Percentiles rank a stretch among this genome's conserved stretches.
phyloP scores from a whole-genome alignment of 1,140 invertebrate species.

The Caenorhabditis remanei region DNA sequence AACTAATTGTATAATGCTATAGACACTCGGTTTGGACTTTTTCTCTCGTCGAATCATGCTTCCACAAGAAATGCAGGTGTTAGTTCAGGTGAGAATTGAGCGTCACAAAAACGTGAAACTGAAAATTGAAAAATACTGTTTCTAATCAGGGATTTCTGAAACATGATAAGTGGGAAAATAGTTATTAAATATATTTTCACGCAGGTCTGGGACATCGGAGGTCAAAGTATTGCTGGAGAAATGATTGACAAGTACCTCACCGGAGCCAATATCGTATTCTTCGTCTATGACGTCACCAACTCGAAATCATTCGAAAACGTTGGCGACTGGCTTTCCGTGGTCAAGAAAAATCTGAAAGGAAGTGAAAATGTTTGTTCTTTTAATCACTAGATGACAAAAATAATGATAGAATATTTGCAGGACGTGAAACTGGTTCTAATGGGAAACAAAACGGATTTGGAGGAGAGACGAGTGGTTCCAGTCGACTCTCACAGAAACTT shows the following conservation, averaged over 20 bases:
- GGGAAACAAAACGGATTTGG: conserved; percentile 90
- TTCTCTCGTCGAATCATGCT: conserved; percentile 84
- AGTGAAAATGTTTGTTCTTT: conserved; percentile 79
- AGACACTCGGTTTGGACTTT: conserved; percentile 87
- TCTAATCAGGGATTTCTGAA: too few relatives aligned
- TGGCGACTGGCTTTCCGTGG: conserved; percentile 83
- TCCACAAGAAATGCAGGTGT: conserved; percentile 80
- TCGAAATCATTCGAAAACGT: conserved; percentile 86
- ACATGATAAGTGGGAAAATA: too few relatives aligned
- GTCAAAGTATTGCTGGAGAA: conserved; percentile 83
- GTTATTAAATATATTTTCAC: conserved; percentile 74
- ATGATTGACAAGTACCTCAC: conserved; percentile 90
- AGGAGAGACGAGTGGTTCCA: conserved; percentile 87
- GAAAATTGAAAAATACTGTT: too few relatives aligned
- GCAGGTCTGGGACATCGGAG: conserved; percentile 88
- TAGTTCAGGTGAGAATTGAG: conserved; percentile 77
- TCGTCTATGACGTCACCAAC: conserved; percentile 90
- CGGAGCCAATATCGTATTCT: conserved; percentile 85
- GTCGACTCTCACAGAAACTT: conserved; percentile 86
- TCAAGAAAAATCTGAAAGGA: conserved; percentile 81
- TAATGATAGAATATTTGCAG: too few relatives aligned
- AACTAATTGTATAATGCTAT: conserved; percentile 59
- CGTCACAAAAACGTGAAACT: neutral
- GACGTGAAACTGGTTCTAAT: conserved; percentile 82
- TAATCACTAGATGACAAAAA: too few relatives aligned